Evolutionary conservation across 2,113 vertebrate genomes (phyloP).

Genomic region (Aplodontia rufa): DNA sequence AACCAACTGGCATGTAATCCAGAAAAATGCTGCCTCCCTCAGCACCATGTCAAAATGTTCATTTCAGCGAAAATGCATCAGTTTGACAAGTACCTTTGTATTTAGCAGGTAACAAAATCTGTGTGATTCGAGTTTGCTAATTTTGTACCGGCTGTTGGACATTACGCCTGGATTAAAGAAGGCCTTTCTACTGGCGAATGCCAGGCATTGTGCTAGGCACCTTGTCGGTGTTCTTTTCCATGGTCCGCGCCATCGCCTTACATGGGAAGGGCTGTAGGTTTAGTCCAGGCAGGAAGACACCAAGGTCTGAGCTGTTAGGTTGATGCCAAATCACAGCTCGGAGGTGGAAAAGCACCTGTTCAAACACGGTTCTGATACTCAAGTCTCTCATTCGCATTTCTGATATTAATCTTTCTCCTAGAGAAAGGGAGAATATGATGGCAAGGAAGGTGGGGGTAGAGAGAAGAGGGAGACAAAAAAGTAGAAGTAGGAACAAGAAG

Average conservation of each 20-base stretch:
- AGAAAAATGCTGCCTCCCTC: not conserved
- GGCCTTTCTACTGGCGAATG: not conserved
- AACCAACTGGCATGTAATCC: not conserved
- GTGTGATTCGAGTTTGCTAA: not conserved
- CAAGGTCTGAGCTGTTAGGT: not conserved
- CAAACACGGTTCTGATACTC: not conserved
- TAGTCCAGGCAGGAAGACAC: not conserved
- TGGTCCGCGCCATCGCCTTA: not conserved
- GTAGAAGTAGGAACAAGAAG: not conserved
- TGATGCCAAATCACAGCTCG: not conserved
- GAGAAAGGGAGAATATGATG: not conserved
- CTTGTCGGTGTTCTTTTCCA: not conserved
- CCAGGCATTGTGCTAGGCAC: not conserved
- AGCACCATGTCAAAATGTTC: not conserved
- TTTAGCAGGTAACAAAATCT: conserved; percentile 9
- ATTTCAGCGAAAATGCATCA: not conserved
- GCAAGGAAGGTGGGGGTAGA: not conserved
- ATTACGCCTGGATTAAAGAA: not conserved
- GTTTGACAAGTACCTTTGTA: not conserved
- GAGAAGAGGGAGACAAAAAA: not conserved
- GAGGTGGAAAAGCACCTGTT: not conserved
- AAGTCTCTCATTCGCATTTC: not conserved
- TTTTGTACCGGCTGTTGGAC: not conserved
- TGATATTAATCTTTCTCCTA: not conserved
- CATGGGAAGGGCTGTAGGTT: not conserved